Percentiles rank a stretch among this genome's conserved stretches.
Conservation (phyloP, 2,888 invertebrate genomes). For the Drosophila colorata region DNA sequence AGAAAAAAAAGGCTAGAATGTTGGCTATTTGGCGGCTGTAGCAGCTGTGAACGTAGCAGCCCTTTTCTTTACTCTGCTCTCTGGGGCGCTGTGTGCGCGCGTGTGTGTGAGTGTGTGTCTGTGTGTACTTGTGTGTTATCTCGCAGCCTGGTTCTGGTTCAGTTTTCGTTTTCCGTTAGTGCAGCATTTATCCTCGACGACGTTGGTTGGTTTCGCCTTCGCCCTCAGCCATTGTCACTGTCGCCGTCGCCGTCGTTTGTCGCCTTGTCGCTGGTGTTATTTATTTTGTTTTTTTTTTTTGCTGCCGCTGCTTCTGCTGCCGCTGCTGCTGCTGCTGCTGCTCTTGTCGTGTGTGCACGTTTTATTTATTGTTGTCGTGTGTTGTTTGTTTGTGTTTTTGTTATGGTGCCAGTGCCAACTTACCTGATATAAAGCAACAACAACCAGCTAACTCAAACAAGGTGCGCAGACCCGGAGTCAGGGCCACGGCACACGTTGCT, state of each 20-base stretch:
- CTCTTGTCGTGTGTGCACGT: constrained; percentile 63
- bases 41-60: constrained; percentile 39
- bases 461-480: constrained; percentile 52
- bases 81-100: constrained; percentile 20
- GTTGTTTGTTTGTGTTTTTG: constrained; percentile 57
- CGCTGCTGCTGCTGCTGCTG: constrained; percentile 29
- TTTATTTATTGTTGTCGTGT: constrained; percentile 67
- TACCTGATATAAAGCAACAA: constrained; percentile 51
- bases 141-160: constrained; percentile 67
- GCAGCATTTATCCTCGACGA: constrained; percentile 72
- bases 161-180: constrained; percentile 70
- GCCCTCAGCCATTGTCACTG: constrained; percentile 54
- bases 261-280: constrained; percentile 45
- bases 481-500: constrained; percentile 45
- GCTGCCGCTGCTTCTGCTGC: constrained; percentile 17
- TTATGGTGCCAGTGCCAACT: constrained; percentile 62
- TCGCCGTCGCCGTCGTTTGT: constrained; percentile 39
- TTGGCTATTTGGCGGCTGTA: constrained; percentile 36
- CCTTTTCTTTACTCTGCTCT: constrained; percentile 44
- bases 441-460: constrained; percentile 66
- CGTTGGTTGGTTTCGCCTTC: constrained; percentile 64
- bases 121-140: constrained; percentile 56
- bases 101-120: constrained; percentile 11
- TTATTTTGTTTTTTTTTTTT: constrained; percentile 15
- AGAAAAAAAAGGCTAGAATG: constrained; percentile 2